Conservation (phyloP, 2,888 invertebrate genomes). For the Ecliptopera silaceata region DNA sequence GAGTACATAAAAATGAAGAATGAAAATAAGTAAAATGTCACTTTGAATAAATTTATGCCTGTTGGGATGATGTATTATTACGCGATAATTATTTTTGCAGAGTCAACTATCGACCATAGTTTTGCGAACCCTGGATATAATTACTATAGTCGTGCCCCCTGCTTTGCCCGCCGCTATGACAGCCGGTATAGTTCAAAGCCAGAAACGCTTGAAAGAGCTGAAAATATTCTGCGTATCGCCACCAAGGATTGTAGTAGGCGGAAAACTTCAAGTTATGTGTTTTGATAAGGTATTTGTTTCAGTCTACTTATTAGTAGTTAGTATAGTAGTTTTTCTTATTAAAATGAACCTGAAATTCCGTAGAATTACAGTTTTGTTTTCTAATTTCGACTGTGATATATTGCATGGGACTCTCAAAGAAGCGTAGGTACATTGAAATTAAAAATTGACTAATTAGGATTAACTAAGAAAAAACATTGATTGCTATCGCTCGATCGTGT, state of each 20-base stretch:
- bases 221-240: conserved; percentile 92
- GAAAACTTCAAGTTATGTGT: conserved; percentile 91
- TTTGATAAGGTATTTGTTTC: conserved; percentile 90
- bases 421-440: too few relatives aligned
- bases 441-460: too few relatives aligned
- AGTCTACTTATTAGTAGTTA: conserved; percentile 10
- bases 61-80: not conserved
- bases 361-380: too few relatives aligned
- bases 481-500: too few relatives aligned
- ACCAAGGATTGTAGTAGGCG: conserved; percentile 89
- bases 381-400: too few relatives aligned
- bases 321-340: too few relatives aligned
- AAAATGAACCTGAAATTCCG: too few relatives aligned
- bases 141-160: conserved; percentile 97
- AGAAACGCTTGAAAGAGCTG: conserved; percentile 85
- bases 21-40: too few relatives aligned
- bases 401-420: too few relatives aligned
- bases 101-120: conserved; percentile 84
- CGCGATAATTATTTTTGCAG: conserved; percentile 53
- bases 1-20: too few relatives aligned
- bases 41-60: too few relatives aligned
- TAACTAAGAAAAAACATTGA: too few relatives aligned
- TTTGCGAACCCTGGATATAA: conserved; percentile 92
- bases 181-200: conserved; percentile 90
- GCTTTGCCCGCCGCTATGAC: conserved; percentile 95